Evolutionary conservation across 2,888 invertebrate genomes (phyloP).

Genomic region (Thecocarcelia acutangulata): DNA sequence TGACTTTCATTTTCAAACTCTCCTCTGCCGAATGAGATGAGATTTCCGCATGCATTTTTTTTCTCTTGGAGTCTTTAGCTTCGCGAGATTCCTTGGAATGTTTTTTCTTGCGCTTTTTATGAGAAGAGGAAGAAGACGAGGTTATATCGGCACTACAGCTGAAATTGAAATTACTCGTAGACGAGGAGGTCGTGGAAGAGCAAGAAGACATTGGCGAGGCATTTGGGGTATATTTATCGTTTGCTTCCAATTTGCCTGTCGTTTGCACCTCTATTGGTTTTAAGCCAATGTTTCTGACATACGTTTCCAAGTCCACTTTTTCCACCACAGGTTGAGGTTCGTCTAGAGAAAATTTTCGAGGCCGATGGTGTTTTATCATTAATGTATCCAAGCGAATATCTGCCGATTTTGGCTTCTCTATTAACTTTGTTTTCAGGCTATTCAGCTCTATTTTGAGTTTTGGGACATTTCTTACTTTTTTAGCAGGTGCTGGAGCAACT

Average conservation of each 20-base stretch:
- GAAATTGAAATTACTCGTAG: constrained; percentile 74
- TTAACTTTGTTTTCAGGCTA: constrained; percentile 77
- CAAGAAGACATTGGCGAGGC: constrained; percentile 78
- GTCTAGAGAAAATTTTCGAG: constrained; percentile 74
- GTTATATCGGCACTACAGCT: constrained; percentile 40
- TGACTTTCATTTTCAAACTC: constrained; percentile 83
- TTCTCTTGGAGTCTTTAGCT: constrained; percentile 81
- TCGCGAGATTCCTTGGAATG: constrained; percentile 83
- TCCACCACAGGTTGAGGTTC: constrained; percentile 71
- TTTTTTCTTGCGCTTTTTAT: constrained; percentile 84
- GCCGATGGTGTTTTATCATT: constrained; percentile 67
- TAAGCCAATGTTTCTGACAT: constrained; percentile 80
- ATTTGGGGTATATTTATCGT: constrained; percentile 76
- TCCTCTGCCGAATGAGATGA: constrained; percentile 81
- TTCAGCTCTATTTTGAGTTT: constrained; percentile 79
- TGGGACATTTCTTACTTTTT: constrained; percentile 75
- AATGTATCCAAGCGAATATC: constrained; percentile 73
- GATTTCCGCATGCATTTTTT: constrained; percentile 84
- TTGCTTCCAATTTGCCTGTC: constrained; percentile 65
- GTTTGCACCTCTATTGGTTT: constrained; percentile 77
- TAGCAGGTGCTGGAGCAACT: constrained; percentile 20
- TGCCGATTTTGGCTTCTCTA: constrained; percentile 77
- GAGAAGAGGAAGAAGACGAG: constrained; percentile 75
- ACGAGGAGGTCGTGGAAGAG: constrained; percentile 76
- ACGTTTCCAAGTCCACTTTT: constrained; percentile 79